Base-by-base conservation (phyloP, 2,113 vertebrate genomes). In the Barbus barbus region DNA sequence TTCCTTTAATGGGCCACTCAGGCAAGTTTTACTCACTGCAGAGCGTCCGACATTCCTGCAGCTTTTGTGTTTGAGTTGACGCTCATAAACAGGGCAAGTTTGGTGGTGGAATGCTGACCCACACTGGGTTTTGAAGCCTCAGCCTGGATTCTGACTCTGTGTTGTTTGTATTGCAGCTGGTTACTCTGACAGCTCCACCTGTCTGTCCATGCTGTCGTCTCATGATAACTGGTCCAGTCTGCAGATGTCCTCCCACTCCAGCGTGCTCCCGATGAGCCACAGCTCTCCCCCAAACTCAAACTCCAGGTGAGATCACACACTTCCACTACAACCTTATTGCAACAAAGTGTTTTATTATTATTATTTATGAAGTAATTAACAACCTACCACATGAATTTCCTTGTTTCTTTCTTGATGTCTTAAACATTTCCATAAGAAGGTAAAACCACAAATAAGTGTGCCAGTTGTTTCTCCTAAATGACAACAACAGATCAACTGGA, bases 191-290 rank as follows among this genome's bases (percentile, higher is more conserved):
- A 96, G 90, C 83, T 94, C 97, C 11, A 90, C 94, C 0, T 97
- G 97, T 84, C 89, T 98, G 4, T 93, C 98, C 56, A 93, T 98
- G 97, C 95, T 99, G 71, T 94, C 95, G 0, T 88, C 94, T 69
- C 97, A 96, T 7, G 97, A 99, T 51, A 97, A 94, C 92, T 99
- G 98, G 98, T 95, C 97, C 88, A 89, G 95, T 84, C 94, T 97
- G 0, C 97, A 96, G 82, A 93, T 97, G 89, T 93, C 96, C 1
- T 69, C 96, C 46, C 96, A 96, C 83, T 90, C 95, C 5, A 84
- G 94, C 11, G 93, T 98, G 95, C 92, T 98, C 69, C 95, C 96
- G 14, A 90, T 96, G 94, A 82, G 91, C 31, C 96, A 98, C 85
- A 93, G 88, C 53, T 78, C 94, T 1, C 88, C 92, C 38, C 91